Conservation (phyloP, 2,113 vertebrate genomes). For the Phaethornis superciliosus region DNA sequence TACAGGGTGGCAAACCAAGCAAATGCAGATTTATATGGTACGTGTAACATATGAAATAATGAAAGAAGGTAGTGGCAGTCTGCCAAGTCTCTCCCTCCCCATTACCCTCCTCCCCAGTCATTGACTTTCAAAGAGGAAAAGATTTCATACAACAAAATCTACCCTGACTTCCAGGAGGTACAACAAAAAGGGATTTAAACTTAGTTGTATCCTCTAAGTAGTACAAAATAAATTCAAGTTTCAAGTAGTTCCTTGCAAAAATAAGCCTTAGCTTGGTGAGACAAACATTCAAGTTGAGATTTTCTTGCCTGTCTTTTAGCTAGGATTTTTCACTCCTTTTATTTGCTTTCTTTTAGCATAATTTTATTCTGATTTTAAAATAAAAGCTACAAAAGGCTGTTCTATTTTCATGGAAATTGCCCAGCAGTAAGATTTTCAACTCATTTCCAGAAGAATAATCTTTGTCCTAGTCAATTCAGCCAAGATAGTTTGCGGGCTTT, state of each 20-base stretch:
- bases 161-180: slow-evolving; percentile 70
- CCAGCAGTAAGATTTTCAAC: slow-evolving; percentile 70
- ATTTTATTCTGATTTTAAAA: slow-evolving; percentile 75
- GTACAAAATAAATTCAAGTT: slow-evolving; percentile 24
- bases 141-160: slow-evolving; percentile 75
- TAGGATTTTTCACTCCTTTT: slow-evolving; percentile 61
- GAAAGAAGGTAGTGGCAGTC: slow-evolving; percentile 60
- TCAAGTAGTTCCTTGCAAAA: slow-evolving; percentile 5
- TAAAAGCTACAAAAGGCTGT: slow-evolving; percentile 57
- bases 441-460: slow-evolving; percentile 74
- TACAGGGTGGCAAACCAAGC: slow-evolving; percentile 27
- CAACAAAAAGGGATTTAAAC: slow-evolving; percentile 17
- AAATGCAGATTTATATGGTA: slow-evolving; percentile 61
- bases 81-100: slow-evolving; percentile 59
- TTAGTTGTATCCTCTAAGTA: slow-evolving; percentile 7
- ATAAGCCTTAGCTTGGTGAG: not conserved
- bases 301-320: slow-evolving; percentile 41
- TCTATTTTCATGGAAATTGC: slow-evolving; percentile 79
- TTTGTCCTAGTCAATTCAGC: slow-evolving; percentile 46
- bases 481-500: slow-evolving; percentile 61
- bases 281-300: not conserved
- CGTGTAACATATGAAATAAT: slow-evolving; percentile 67
- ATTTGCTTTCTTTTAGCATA: slow-evolving; percentile 55
- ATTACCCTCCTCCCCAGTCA: slow-evolving; percentile 55
- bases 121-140: slow-evolving; percentile 82